A percentile compares a stretch with the other conserved stretches of the same genome.
phyloP scores from a whole-genome alignment of 2,113 vertebrate species.

The Atherinomorus stipes region DNA sequence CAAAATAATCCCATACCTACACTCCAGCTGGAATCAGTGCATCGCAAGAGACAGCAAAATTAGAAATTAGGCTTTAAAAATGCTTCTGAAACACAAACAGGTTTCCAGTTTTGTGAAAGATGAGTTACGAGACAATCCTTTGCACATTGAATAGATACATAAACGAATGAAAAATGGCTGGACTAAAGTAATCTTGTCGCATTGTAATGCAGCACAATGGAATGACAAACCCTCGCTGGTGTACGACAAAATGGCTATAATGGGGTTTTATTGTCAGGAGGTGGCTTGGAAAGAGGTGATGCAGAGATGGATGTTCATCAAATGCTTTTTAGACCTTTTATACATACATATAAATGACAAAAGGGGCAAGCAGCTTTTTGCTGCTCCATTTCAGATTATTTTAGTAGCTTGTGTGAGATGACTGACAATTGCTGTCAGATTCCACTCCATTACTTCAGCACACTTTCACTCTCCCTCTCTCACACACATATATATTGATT shows the following conservation, averaged over 20 bases:
- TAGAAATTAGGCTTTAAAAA: conserved; percentile 20
- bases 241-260: conserved; percentile 54
- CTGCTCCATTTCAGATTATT: conserved; percentile 65
- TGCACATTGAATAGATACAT: conserved; percentile 27
- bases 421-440: conserved; percentile 71
- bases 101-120: conserved; percentile 37
- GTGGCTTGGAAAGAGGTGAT: conserved; percentile 41
- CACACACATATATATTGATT: conserved; percentile 62
- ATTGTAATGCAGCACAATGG: conserved; percentile 51
- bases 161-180: conserved; percentile 58
- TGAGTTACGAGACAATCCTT: conserved; percentile 27
- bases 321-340: conserved; percentile 43
- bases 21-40: background rate
- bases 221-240: conserved; percentile 61
- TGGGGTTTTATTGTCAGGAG: conserved; percentile 65
- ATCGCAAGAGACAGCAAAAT: conserved; percentile 3
- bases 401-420: conserved; percentile 58
- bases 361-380: conserved; percentile 31
- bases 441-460: conserved; percentile 64
- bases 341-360: conserved; percentile 26
- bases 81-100: conserved; percentile 34
- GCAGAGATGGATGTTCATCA: conserved; percentile 69
- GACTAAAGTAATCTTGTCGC: conserved; percentile 45
- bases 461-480: conserved; percentile 21
- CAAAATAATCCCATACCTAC: conserved; percentile 3